Evolutionary conservation across 2,113 vertebrate genomes (phyloP), one percentile per base, ranked within the genome.

Genomic region (Sylvietta virens): DNA sequence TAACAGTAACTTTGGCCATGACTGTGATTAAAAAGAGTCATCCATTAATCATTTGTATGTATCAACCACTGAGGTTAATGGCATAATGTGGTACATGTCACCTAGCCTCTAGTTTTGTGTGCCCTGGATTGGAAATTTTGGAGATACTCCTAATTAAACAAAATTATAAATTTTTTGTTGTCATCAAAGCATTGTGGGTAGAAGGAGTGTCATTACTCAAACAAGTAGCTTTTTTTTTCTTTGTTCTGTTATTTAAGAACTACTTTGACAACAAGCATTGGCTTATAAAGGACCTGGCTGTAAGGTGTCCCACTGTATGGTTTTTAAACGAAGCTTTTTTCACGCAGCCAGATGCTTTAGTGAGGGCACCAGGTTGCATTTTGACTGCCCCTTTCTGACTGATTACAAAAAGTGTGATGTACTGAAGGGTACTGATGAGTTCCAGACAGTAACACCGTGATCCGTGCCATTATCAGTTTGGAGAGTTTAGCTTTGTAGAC

Each of bases 141-240:
- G 28, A 35, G 15, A 57, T 87, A 10, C 23, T 78, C 30, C 48
- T 31, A 5, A 78, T 73, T 33, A 44, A 86, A 89, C 19, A 48
- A 33, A 70, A 28, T 60, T 9, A 22, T 0, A 35, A 4, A 1
- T 22, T 66, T 56, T 54, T 73, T 82, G 6, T n/a, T 84, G 31
- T 62, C 24, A 10, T 67, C 39, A 40, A 10, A 15, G 6, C 10
- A 9, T 56, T 51, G 5, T 20, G 4, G 26, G 18, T 54, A 48
- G 50, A 33, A 70, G 56, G 26, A 65, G 12, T 16, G 8, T 69
- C 4, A 4, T 61, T 62, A 24, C 14, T 2, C 1, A 53, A 77
- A 53, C 5, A 13, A 60, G 31, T 23, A 57, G 37, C 2, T 1
- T n/a, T 27, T 20, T 9, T 16, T 20, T 7, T 1, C 2, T 4